A percentile compares a stretch with the other conserved stretches of the same genome.
Evolutionary conservation across 1,140 invertebrate genomes (phyloP).

Genomic region (Drosophila virilis): DNA sequence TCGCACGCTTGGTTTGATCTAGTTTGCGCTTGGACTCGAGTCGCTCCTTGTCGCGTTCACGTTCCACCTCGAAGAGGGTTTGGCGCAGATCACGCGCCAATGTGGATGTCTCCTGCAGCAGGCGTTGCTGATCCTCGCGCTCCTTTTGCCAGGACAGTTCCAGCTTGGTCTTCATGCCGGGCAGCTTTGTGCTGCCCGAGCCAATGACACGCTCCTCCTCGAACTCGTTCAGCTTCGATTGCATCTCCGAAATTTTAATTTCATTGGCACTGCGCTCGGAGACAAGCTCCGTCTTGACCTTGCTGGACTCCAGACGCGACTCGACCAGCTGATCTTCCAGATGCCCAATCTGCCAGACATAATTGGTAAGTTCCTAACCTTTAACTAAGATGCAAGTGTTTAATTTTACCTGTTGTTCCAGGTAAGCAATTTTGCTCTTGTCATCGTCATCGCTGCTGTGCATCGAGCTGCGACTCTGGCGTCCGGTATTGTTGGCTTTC

Average conservation of each 20-base stretch:
- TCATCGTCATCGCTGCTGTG: conserved; percentile 86
- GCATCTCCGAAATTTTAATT: conserved; percentile 94
- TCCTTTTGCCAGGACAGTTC: conserved; percentile 98
- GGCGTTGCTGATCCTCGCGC: conserved; percentile 94
- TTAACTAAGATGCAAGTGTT: no score
- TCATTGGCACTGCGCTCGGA: conserved; percentile 95
- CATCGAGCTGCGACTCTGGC: conserved; percentile 79
- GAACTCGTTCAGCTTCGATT: conserved; percentile 95
- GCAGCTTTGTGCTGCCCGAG: conserved; percentile 92
- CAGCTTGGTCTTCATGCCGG: conserved; percentile 93
- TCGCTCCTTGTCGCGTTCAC: conserved; percentile 94
- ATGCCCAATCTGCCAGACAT: conserved; percentile 86
- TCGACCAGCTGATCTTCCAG: conserved; percentile 96
- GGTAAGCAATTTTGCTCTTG: conserved; percentile 87
- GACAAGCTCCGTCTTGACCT: conserved; percentile 94
- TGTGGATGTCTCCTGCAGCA: conserved; percentile 95
- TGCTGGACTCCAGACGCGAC: conserved; percentile 91
- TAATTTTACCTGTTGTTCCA: conserved; percentile 89
- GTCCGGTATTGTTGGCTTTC: conserved; percentile 86
- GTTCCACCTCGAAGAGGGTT: conserved; percentile 94
- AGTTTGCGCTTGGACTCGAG: conserved; percentile 93
- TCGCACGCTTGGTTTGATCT: conserved; percentile 92
- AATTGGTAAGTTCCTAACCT: background rate
- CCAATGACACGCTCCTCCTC: conserved; percentile 92
- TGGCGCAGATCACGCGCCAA: conserved; percentile 94